Base-by-base conservation (phyloP, 2,113 vertebrate species). In the Gallinago undulata region DNA sequence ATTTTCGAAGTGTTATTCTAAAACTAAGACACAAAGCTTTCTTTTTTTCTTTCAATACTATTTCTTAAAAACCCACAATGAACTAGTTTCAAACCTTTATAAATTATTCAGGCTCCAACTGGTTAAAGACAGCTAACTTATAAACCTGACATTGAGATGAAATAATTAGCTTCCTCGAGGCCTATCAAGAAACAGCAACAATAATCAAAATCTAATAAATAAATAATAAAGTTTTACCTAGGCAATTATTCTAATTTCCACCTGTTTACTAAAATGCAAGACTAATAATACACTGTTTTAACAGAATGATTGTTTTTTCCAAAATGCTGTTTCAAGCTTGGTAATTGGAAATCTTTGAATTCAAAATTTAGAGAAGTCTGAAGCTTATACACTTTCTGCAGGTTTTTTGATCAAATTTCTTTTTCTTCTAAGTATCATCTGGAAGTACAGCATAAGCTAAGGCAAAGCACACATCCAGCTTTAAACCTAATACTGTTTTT, bases 181-280 rank as follows among this genome's bases (percentile, higher is more conserved):
- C 96, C 92, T 95, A 94, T 94, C 92, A 97, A 96, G 84, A 83
- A 98, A 97, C 89, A 97, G 96, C 95, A 97, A 97, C 89, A 96
- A 90, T 94, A 96, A 97, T 97, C 84, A 97, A 96, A 98, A 98
- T 45, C 98, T 98, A 91, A 79, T 88, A 91, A 95, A 94, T 95
- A 94, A 95, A 87, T 74, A 98, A 95, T 80, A 77, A 93, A 82
- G 33, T 57, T 79, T 78, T 89, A 86, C 27, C 60, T 37, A 45
- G 78, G 45, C 18, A 89, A 81, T 84, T 92, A 74, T 79, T 96
- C 88, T 66, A 24, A 84, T 90, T 92, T 90, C 39, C 22, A 75
- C 73, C 30, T 67, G 11, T 28, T 93, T 55, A 67, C 89, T 92
- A 89, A 84, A 90, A 56, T 56, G 6, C 8, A 74, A 74, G 33